These are phyloP conservation scores for Acrocyrtus sp. DNA, from an alignment of 2,888 invertebrate species.

Conservation along the genomic window DNA sequence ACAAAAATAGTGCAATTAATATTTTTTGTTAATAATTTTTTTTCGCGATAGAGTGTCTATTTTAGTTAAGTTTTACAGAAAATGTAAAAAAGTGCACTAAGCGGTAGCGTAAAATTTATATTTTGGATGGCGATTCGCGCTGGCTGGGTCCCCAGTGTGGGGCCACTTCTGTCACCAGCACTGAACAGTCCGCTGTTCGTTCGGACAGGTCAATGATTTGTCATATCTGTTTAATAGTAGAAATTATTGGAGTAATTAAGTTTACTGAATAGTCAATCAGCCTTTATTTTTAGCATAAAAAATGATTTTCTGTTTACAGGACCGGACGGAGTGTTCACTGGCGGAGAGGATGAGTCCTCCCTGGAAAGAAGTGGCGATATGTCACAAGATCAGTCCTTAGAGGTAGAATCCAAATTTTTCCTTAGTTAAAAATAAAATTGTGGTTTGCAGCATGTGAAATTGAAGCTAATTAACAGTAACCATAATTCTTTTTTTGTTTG, in stretches of 20 bases:
- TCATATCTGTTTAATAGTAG: too few species aligned
- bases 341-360: constrained; percentile 62
- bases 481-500: constrained; percentile 19
- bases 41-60: too few species aligned
- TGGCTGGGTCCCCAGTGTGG: constrained; percentile 65
- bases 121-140: constrained; percentile 63
- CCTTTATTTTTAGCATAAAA: neutral
- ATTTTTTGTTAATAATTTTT: too few species aligned
- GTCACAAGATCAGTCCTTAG: constrained; percentile 54
- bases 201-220: constrained; percentile 43
- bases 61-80: too few species aligned
- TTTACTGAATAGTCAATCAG: too few species aligned
- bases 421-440: neutral
- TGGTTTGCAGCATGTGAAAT: neutral
- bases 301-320: constrained; percentile 53
- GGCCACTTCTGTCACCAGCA: constrained; percentile 54
- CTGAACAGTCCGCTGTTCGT: constrained; percentile 48
- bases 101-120: neutral
- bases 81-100: neutral
- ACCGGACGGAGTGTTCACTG: constrained; percentile 62
- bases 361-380: constrained; percentile 58
- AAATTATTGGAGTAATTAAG: too few species aligned
- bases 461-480: neutral
- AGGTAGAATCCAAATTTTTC: constrained; percentile 2
- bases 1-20: too few species aligned